Conservation (phyloP, 2,797 vertebrate species). For the Peromyscus attwateri region DNA sequence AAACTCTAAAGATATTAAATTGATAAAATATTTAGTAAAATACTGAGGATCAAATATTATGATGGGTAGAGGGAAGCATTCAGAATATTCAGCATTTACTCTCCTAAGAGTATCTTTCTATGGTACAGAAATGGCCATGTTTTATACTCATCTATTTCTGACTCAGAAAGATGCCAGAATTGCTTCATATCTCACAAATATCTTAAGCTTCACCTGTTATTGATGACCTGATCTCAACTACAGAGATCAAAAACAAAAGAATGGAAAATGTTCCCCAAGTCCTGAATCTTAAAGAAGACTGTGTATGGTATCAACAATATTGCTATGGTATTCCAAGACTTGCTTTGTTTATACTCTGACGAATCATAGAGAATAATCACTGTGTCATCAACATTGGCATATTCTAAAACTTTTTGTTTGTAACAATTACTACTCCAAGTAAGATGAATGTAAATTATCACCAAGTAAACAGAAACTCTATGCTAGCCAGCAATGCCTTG, state of each 20-base stretch:
- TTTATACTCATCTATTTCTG: slow-evolving; percentile 17
- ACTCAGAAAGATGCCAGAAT: slow-evolving; percentile 1
- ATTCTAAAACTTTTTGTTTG: background rate
- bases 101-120: background rate
- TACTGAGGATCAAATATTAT: slow-evolving; percentile 11
- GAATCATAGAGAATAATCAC: background rate
- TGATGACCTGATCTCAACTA: background rate
- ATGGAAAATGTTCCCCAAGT: background rate
- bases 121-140: background rate
- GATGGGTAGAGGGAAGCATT: background rate
- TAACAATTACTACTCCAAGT: background rate
- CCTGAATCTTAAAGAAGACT: background rate
- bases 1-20: slow-evolving; percentile 44
- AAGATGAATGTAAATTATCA: background rate
- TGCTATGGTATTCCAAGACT: background rate
- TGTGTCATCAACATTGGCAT: background rate
- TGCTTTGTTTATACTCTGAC: background rate
- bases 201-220: background rate
- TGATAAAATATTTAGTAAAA: slow-evolving; percentile 2
- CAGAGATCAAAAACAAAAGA: slow-evolving; percentile 21
- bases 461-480: background rate
- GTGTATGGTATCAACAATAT: background rate
- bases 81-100: background rate
- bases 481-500: background rate
- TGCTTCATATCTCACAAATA: background rate